Evolutionary conservation across 2,113 vertebrate genomes (phyloP), one percentile per base, ranked within the genome.

Genomic region (Taxidea taxus): DNA sequence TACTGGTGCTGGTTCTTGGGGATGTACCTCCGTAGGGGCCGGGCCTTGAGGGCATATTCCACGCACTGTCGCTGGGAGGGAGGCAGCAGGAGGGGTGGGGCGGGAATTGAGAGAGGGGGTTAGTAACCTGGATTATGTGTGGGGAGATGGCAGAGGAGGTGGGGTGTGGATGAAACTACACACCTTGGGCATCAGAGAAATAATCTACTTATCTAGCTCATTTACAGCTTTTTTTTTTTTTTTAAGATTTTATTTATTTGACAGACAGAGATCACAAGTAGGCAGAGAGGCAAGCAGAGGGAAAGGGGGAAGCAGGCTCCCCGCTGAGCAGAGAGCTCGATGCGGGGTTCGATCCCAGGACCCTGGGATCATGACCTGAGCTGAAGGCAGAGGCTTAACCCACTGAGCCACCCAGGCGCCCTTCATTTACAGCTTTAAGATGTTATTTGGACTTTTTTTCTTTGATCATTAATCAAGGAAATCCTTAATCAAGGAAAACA

Each of bases 1-100:
- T 99, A 99, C 98, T 99, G 99, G 98, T 99, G 99, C 47, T 99
- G 99, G 98, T 99, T 99, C 98, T 99, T 99, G 80, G 99, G 99
- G 97, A 99, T 99, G 98, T 99, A 99, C 21, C 99, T 99, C 34
- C 99, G 97, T 88, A 99, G 98, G 0, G 99, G 99, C 11, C 99
- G 99, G 60, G 99, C 99, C 98, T 99, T 99, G 95, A 99, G 98
- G 83, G 99, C 99, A 7, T 99, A 99, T 89, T 99, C 99, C 98
- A 99, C 99, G 97, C 99, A 99, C 97, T 99, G 99, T 87, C 99
- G 99, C 99, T 99, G 93, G 97, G 90, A 96, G 94, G 96, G 96
- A 97, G 88, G 64, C 8, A 96, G 11, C 16, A 3, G n/a, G 31
- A 34, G 34, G 21, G 18, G 5, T 2, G 4, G n/a, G 64, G 49